Base-by-base conservation (phyloP, 2,888 invertebrate species). In the Melanargia galathea region DNA sequence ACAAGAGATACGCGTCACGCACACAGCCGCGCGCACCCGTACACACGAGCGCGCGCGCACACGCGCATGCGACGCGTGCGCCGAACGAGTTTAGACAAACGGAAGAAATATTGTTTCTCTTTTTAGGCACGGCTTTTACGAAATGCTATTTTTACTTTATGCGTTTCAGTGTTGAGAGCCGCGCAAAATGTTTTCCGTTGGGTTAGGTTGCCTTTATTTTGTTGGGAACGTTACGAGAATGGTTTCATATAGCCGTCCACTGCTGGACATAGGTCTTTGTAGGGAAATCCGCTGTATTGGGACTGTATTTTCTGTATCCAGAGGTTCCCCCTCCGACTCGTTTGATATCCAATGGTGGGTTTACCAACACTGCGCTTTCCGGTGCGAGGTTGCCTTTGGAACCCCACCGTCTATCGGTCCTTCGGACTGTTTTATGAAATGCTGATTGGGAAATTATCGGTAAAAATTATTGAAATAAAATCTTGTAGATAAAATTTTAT, bases 41-140 rank as follows among this genome's bases (percentile, higher is more conserved):
- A 68, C 68, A 60, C 71, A 52, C 67, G 71, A 79, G 71, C 81
- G 75, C 64, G 71, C 85, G 74, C 86, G 76, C 82, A 86, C 87
- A 80, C 66, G 67, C 71, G 68, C 69, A 72, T 43, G 66, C 79
- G 77, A 86, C 88, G 89, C 89, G 88, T 86, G 89, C 87, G 83
- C 84, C 73, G 85, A 87, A 89, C 89, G 81, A 87, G 88, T 90
- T 89, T 88, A 88, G 90, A 89, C 89, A 90, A 90, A 90, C 90
- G 90, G 90, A 90, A 90, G 90, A 88, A 89, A 87, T 88, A 85
- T 87, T 86, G 85, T 89, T 70, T 86, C 88, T 90, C 87, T 88
- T 90, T 90, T 90, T 89, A 86, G 82, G 82, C 81, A 76, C 79
- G 75, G 79, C 82, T 80, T 83, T 84, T 76, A 79, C 80, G 74